Percentiles rank a stretch among this genome's conserved stretches.
Evolutionary conservation across 30 jellyfish, hydroid and myxozoan species (phyloP).

Genomic region (Hydractinia echinata): DNA sequence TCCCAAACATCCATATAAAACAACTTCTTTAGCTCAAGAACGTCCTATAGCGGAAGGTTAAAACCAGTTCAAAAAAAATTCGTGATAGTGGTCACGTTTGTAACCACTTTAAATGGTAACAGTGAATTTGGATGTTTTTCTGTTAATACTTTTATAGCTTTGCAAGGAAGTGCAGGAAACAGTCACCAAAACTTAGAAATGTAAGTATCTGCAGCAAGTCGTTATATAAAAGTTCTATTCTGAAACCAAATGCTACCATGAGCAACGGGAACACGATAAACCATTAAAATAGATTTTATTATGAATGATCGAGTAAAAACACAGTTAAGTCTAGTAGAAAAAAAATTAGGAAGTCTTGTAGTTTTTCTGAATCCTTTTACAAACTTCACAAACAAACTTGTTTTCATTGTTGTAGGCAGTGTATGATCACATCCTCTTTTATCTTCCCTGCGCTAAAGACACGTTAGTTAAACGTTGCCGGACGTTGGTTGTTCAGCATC

Average conservation of each 20-base stretch:
- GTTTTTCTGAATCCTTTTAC: background rate
- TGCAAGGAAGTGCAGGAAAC: conserved; percentile 64
- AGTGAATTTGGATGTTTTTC: too few relatives aligned
- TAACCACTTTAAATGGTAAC: too few relatives aligned
- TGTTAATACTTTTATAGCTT: conserved; percentile 63
- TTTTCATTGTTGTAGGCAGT: conserved; percentile 41
- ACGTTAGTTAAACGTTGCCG: conserved; percentile 82
- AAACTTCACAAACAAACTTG: background rate
- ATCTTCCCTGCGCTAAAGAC: conserved; percentile 89
- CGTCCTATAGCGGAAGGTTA: too few relatives aligned
- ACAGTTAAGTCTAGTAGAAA: too few relatives aligned
- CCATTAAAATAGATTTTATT: too few relatives aligned
- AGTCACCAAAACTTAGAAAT: conserved; percentile 74
- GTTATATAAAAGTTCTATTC: background rate
- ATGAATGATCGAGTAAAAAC: too few relatives aligned
- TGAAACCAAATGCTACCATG: background rate
- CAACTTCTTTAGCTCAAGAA: too few relatives aligned
- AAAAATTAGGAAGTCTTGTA: too few relatives aligned
- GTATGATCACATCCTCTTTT: conserved; percentile 76
- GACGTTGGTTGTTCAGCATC: conserved; percentile 72
- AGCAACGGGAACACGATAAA: background rate
- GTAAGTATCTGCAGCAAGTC: conserved; percentile 41
- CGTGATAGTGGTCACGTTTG: too few relatives aligned
- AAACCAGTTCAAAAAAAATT: too few relatives aligned
- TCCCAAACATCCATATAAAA: too few relatives aligned